Base-by-base conservation (phyloP, 2,888 invertebrate genomes). In the Tetramorium bicarinatum region DNA sequence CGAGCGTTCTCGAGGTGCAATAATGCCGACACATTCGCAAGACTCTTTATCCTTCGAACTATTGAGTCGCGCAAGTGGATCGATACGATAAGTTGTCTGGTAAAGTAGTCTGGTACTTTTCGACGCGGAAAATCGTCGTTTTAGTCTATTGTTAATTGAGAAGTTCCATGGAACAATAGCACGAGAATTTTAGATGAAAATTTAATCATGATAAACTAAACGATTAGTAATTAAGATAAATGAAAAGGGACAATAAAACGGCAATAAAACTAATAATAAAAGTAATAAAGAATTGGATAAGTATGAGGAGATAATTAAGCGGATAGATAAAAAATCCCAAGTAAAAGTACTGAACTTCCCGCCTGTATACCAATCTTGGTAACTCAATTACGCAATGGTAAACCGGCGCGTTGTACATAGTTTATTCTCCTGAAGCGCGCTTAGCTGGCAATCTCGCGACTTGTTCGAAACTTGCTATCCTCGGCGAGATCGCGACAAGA, bases 1-100 rank as follows among this genome's bases (percentile, higher is more conserved):
- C 79, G 54, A 66, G 44, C 56, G 77, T 69, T 34, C 34, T 71
- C 69, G 79, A 71, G 29, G 25, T 71, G 71, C 71, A 80, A 80
- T 80, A 80, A 71, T 47, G 59, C 59, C 34, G 47, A 80, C 79
- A 71, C 38, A 25, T 71, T 61, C 71, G 21, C 47, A 47, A 21
- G 25, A 34, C 9, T 71, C 47, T 59, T 80, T 71, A 71, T 71
- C 38, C 59, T 71, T 71, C 44, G 34, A 59, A 49, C 38, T 61
- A 80, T 80, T 61, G 79, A 71, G 47, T 79, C 59, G 21, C 34
- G 44, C 44, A 13, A 52, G 79, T 29, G n/a, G 41, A 67, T 69
- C 44, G 69, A 47, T 18, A 15, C 54, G 67, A 56, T n/a, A 34
- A 69, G 56, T 47, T 34, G 44, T 34, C 21, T 9, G 47, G 21